Percentiles rank a stretch among this genome's conserved stretches.
These are phyloP conservation scores for Eira barbara DNA, from an alignment of 2,113 vertebrate species.

Conservation along the genomic window DNA sequence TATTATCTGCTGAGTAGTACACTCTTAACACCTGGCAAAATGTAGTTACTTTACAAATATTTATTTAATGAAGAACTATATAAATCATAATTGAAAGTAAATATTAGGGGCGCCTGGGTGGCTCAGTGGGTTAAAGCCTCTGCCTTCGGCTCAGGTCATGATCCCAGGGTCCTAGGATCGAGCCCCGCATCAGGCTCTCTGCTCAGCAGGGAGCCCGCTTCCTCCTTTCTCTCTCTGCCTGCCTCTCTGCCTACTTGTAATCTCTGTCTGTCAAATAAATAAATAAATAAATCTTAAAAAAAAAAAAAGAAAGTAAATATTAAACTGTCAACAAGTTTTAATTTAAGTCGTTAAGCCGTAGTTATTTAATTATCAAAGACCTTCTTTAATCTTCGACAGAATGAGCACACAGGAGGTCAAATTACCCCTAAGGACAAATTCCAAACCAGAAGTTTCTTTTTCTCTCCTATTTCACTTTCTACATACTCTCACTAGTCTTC, in stretches of 20 bases:
- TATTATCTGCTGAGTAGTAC: neutral
- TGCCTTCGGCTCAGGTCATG: too few relatives aligned
- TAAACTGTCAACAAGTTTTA: conserved; percentile 15
- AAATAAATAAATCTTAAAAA: too few relatives aligned
- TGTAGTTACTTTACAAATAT: neutral
- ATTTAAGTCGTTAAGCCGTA: neutral
- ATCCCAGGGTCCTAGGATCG: too few relatives aligned
- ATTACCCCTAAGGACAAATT: neutral
- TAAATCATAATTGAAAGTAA: conserved; percentile 35
- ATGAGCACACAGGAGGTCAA: neutral
- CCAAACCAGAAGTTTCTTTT: neutral
- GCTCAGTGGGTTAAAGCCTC: too few relatives aligned
- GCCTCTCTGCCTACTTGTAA: too few relatives aligned
- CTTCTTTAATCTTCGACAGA: neutral
- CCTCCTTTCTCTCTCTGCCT: too few relatives aligned
- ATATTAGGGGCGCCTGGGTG: too few relatives aligned
- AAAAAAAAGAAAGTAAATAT: conserved; percentile 28
- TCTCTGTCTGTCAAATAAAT: too few relatives aligned
- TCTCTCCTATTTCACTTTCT: neutral
- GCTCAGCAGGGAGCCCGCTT: too few relatives aligned
- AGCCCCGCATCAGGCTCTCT: too few relatives aligned
- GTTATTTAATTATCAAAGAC: neutral
- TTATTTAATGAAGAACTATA: conserved; percentile 37
- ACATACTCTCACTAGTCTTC: neutral
- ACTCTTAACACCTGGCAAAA: neutral